These are phyloP conservation scores for Salminus brasiliensis DNA, from an alignment of 2,113 vertebrate species.

Conservation along the genomic window DNA sequence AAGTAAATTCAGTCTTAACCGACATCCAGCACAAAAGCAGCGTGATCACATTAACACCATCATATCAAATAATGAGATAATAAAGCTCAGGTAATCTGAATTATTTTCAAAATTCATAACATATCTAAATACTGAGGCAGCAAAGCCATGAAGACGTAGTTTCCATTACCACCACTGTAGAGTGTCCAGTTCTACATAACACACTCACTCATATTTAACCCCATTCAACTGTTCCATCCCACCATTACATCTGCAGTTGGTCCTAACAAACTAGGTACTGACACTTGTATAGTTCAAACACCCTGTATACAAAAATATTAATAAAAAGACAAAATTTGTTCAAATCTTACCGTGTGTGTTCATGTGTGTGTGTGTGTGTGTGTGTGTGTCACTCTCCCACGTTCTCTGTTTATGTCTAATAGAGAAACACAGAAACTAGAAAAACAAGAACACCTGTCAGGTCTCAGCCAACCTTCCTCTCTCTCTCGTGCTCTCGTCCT, in stretches of 20 bases:
- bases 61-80: too few species aligned
- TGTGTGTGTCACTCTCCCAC: slow-evolving; percentile 24
- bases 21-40: too few species aligned
- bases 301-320: neutral
- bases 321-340: neutral
- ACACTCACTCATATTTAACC: too few species aligned
- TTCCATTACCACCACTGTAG: neutral
- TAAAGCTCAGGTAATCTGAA: too few species aligned
- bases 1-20: too few species aligned
- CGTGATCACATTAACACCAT: too few species aligned
- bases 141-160: neutral
- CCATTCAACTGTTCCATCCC: neutral
- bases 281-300: too few species aligned
- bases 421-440: slow-evolving; percentile 71
- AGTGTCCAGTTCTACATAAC: too few species aligned
- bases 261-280: too few species aligned
- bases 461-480: slow-evolving; percentile 34
- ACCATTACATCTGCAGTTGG: too few species aligned
- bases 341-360: slow-evolving; percentile 48
- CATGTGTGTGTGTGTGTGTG: neutral
- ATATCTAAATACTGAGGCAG: too few species aligned
- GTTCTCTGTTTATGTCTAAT: slow-evolving; percentile 54
- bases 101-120: too few species aligned
- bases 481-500: slow-evolving; percentile 49
- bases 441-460: slow-evolving; percentile 69